These are phyloP conservation scores for Chirona hameri DNA, from an alignment of 2,888 invertebrate species.

Conservation along the genomic window DNA sequence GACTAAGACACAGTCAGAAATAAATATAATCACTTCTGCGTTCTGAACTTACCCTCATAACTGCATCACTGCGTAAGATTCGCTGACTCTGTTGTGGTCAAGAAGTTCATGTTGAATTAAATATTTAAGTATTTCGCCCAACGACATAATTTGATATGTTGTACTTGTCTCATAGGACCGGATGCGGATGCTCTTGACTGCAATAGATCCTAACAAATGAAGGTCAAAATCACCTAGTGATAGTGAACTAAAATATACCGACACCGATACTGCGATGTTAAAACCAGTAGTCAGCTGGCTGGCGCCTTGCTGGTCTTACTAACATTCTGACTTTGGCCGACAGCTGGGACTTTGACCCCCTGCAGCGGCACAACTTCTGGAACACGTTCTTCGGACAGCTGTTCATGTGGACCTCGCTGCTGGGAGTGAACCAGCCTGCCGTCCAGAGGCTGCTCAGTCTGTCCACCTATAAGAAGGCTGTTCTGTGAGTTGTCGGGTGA, in stretches of 20 bases:
- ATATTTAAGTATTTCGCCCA: no score
- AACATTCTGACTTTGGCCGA: neutral
- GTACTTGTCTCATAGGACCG: no score
- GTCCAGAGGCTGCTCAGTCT: conserved; percentile 83
- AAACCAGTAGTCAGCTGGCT: no score
- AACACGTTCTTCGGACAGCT: conserved; percentile 77
- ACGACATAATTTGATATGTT: no score
- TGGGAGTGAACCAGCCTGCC: conserved; percentile 84
- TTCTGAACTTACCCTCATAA: no score
- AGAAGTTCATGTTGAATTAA: no score
- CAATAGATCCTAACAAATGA: neutral
- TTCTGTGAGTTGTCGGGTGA: conserved; percentile 40
- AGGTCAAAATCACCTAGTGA: neutral
- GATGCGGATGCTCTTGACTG: no score
- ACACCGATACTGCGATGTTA: no score
- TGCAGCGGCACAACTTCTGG: conserved; percentile 69
- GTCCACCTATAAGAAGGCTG: conserved; percentile 63
- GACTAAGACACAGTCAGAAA: no score
- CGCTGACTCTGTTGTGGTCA: no score
- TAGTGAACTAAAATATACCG: neutral
- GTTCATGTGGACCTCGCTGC: conserved; percentile 83
- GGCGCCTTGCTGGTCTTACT: neutral
- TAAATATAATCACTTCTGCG: no score
- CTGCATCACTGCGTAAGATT: no score
- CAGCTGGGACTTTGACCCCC: conserved; percentile 66